Base-by-base conservation (phyloP, 2,113 vertebrate species). In the Thryonomys swinderianus region DNA sequence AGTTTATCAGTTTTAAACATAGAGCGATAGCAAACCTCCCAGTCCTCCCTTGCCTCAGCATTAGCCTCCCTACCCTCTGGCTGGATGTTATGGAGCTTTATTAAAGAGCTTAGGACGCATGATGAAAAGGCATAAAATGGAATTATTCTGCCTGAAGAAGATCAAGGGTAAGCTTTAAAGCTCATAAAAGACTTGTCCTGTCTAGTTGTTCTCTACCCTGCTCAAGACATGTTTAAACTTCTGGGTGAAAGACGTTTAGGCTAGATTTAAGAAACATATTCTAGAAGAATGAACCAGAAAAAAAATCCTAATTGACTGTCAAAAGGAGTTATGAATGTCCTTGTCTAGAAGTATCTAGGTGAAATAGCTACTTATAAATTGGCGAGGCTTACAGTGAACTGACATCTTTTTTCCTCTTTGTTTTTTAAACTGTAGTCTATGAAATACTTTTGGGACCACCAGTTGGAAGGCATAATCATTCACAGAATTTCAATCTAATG, bases 171-270 rank as follows among this genome's bases (percentile, higher is more conserved):
- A 61, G 32, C 59, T 90, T 71, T 37, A 55, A 78, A 74, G 62
- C 34, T 84, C 78, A 74, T 2, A 30, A 53, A 93, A 85, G 61
- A 79, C 12, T 85, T 85, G 59, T 45, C 8, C 40, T 85, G 61
- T 57, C 59, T 66, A 61, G 71, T 21, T 85, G 64, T 53, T 88
- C 83, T 95, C 62, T 45, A 86, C 51, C 53, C 85, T 85, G 48
- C 37, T 78, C 79, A 81, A 82, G 85, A 88, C 17, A 55, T 78
- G 40, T 84, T 86, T 86, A 53, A 71, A 76, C 17, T 59, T 71
- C 32, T 82, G 17, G 10, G 20, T 82, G 73, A 92, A 57, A 93
- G 55, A 91, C 7, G 61, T 48, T 91, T 30, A 83, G 67, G 12
- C 34, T 57, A 12, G 2, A 85, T 6, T 32, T 61, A 88, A 93